A percentile compares a stretch with the other conserved stretches of the same genome.
phyloP scores from a whole-genome alignment of 2,797 vertebrate genomes.

The Benthosema pterotum region DNA sequence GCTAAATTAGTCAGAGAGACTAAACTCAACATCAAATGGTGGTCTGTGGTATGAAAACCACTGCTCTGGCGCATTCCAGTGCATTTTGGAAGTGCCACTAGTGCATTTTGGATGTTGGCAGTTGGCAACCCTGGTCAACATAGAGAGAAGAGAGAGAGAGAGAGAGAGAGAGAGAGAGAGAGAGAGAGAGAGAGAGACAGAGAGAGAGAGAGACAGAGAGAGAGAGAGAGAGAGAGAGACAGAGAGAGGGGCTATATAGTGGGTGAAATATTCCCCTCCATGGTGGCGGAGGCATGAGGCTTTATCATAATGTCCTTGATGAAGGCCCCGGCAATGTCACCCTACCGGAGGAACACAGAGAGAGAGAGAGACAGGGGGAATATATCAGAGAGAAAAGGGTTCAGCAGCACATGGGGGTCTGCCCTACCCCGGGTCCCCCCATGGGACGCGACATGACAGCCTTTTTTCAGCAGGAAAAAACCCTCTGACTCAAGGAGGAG shows the following conservation, averaged over 20 bases:
- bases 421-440: constrained; percentile 62
- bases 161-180: too few species aligned
- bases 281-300: constrained; percentile 76
- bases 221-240: too few species aligned
- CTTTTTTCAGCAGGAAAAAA: constrained; percentile 68
- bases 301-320: constrained; percentile 89
- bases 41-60: too few species aligned
- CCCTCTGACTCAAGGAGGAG: constrained; percentile 77
- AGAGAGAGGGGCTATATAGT: constrained; percentile 48
- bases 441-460: constrained; percentile 71
- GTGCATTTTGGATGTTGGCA: too few species aligned
- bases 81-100: too few species aligned
- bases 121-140: too few species aligned
- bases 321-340: constrained; percentile 83
- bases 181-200: too few species aligned
- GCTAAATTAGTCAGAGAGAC: too few species aligned
- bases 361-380: constrained; percentile 75
- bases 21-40: too few species aligned
- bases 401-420: constrained; percentile 75
- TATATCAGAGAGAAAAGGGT: constrained; percentile 81
- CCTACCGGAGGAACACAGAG: constrained; percentile 57
- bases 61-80: too few species aligned
- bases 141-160: too few species aligned
- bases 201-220: too few species aligned
- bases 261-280: constrained; percentile 84